These are phyloP conservation scores for Antheraea yamamai DNA, from an alignment of 2,888 invertebrate species.

Conservation along the genomic window DNA sequence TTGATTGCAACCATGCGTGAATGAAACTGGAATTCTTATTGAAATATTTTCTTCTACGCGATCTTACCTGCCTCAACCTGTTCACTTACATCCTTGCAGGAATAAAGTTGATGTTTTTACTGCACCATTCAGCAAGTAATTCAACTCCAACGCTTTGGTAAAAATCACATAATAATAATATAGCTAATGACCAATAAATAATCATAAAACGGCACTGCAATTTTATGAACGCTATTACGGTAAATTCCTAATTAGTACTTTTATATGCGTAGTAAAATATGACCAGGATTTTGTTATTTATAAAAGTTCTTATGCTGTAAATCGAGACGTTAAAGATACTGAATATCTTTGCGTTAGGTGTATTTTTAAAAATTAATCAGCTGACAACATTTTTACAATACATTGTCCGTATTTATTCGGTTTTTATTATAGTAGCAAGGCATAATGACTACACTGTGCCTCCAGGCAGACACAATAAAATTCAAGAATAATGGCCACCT, in stretches of 20 bases:
- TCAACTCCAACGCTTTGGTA: constrained; percentile 25
- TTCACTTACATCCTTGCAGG: neutral
- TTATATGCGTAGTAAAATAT: constrained; percentile 45
- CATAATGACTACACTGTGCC: no score
- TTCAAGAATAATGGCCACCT: no score
- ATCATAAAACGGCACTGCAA: constrained; percentile 44
- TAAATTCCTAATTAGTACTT: constrained; percentile 50
- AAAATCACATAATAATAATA: constrained; percentile 31
- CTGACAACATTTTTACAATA: neutral
- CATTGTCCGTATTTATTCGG: neutral
- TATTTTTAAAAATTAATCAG: neutral
- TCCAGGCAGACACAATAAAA: no score
- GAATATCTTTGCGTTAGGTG: neutral
- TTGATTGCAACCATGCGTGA: constrained; percentile 25
- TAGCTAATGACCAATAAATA: constrained; percentile 33
- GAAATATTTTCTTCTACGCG: neutral
- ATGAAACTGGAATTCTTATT: constrained; percentile 16
- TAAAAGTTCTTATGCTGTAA: neutral
- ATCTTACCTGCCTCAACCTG: neutral
- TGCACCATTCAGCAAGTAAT: neutral
- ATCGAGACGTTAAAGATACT: neutral
- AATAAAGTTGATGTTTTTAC: neutral
- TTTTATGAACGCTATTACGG: constrained; percentile 43
- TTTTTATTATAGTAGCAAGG: neutral
- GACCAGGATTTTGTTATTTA: neutral